phyloP scores from a whole-genome alignment of 2,797 vertebrate genomes.

The Eurystomus glaucurus region DNA sequence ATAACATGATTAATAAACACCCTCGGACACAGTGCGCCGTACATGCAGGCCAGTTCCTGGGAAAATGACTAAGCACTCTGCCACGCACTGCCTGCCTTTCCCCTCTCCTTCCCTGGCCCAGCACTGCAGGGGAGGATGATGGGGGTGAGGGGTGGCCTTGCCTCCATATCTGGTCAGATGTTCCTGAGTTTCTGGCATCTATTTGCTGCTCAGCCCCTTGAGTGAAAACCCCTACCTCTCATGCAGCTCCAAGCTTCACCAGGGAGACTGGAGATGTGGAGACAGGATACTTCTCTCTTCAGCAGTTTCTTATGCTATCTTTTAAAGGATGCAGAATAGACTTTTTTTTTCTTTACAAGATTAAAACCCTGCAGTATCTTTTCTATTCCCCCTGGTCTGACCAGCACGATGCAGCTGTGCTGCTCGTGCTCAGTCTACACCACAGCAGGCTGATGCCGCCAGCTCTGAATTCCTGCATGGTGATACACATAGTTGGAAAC shows the following conservation, averaged over 20 bases:
- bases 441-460: fast-evolving
- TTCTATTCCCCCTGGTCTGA: fast-evolving
- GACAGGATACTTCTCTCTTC: not conserved
- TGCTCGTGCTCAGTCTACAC: not conserved
- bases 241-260: not conserved
- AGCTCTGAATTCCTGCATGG: fast-evolving
- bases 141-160: not conserved
- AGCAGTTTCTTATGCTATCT: not conserved
- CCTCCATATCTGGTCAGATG: not conserved
- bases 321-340: not conserved
- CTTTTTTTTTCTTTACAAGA: not conserved
- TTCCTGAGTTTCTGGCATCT: not conserved
- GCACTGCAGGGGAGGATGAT: no score
- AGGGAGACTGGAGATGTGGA: not conserved
- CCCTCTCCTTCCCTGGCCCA: not conserved
- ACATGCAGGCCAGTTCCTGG: not conserved
- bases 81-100: not conserved
- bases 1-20: not conserved
- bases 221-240: not conserved
- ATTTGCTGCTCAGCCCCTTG: not conserved
- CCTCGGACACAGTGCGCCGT: not conserved
- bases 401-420: not conserved
- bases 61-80: conserved; percentile 44
- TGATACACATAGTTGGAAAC: not conserved
- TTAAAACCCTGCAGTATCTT: not conserved